Conservation (phyloP, 2,113 vertebrate species). For the Panurus biarmicus region DNA sequence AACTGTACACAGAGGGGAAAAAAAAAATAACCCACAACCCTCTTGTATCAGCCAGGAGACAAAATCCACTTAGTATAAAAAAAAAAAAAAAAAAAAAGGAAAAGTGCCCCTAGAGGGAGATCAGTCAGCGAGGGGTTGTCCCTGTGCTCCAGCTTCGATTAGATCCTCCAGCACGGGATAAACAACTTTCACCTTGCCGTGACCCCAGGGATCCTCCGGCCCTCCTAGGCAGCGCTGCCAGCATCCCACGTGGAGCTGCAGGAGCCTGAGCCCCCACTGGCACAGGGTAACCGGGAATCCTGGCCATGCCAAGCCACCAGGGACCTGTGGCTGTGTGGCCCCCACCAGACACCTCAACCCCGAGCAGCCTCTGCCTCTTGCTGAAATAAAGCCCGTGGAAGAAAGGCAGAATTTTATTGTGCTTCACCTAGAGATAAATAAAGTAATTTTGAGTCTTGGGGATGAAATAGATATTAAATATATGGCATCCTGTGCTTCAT, state of each 20-base stretch:
- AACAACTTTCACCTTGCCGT: constrained; percentile 43
- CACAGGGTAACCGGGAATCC: accelerated
- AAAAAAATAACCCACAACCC: neutral
- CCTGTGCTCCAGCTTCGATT: neutral
- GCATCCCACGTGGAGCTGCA: accelerated
- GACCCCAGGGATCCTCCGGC: neutral
- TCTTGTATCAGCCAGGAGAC: neutral
- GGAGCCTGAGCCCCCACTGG: accelerated
- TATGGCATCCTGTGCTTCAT: accelerated
- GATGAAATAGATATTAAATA: neutral
- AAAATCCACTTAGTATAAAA: neutral
- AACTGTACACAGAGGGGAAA: neutral
- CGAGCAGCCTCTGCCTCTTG: neutral
- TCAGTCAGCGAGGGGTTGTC: neutral
- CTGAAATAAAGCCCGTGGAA: neutral
- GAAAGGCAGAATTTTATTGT: neutral
- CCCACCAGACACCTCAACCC: neutral
- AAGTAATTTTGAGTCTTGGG: neutral
- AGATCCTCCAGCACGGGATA: neutral
- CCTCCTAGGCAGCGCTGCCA: neutral
- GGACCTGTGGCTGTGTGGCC: accelerated
- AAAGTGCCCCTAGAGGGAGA: constrained; percentile 18
- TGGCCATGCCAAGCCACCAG: accelerated
- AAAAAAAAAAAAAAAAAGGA: constrained; percentile 20
- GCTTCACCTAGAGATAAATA: neutral